Evolutionary conservation across 2,888 invertebrate genomes (phyloP), one percentile per base, ranked within the genome.

Genomic region (Apamea epomidion): DNA sequence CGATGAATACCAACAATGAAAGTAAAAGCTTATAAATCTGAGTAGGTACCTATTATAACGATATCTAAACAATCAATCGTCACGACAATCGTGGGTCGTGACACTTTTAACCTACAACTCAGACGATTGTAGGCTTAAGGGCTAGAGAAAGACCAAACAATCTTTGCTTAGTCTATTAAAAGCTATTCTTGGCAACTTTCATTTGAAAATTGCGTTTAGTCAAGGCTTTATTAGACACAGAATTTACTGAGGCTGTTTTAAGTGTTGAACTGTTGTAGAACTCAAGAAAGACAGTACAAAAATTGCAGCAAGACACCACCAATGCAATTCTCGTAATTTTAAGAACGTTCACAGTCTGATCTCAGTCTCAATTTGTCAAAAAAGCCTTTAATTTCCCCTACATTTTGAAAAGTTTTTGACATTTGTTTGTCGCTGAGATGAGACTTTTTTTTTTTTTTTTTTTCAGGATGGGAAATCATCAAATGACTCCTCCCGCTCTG

Each of bases 81-180:
- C 82, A 85, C 76, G 86, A 85, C 29, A 58, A 69, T 77, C 45
- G 18, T 29, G 6, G 14, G n/a, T 73, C 83, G 76, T 85, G 83
- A 81, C 51, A 65, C 2, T 60, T 70, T 32, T 67, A 32, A 81
- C 62, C 62, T 68, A 51, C 60, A 68, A 48, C 16, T 72, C 42
- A 18, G 16, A 25, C 69, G 32, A 14, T 58, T 14, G 21, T 21
- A 65, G 12, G 25, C 6, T 25, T 65, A 65, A 69, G 60, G 54
- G 67, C 58, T 70, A 42, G n/a, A 45, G 48, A 32, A 21, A 42
- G 69, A 45, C 70, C 12, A 69, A 64, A 62, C n/a, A 54, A 67
- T 25, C 7, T 25, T 51, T 51, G 18, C 10, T 68, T 42, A 67
- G 2, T 48, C 42, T 54, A 7, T 14, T 21, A 12, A n/a, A n/a